Conservation (phyloP, 1,140 invertebrate species). For the Stegodyphus mimosarum region DNA sequence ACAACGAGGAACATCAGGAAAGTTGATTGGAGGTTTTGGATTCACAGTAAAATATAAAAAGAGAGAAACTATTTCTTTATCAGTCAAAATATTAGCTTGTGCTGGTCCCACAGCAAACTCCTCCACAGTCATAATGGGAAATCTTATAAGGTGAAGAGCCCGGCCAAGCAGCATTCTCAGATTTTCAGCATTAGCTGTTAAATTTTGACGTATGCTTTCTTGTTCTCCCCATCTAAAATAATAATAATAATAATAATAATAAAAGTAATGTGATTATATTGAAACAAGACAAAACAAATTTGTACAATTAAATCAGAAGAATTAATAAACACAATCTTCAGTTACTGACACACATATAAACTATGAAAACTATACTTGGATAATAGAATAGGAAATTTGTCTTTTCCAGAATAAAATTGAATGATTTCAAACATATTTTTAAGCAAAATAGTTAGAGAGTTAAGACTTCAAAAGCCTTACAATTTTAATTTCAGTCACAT, state of each 20-base stretch:
- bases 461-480: too few species aligned
- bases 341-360: too few species aligned
- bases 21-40: constrained; percentile 79
- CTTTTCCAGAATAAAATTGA: too few species aligned
- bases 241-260: constrained; percentile 26
- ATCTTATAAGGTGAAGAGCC: constrained; percentile 81
- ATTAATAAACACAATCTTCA: too few species aligned
- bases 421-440: too few species aligned
- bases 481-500: too few species aligned
- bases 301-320: too few species aligned
- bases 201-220: constrained; percentile 78
- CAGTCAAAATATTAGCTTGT: constrained; percentile 80
- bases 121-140: constrained; percentile 87
- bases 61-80: constrained; percentile 80
- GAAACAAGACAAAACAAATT: too few species aligned
- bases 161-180: constrained; percentile 77
- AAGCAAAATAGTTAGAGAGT: too few species aligned
- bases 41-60: constrained; percentile 87
- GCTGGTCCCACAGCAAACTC: constrained; percentile 87
- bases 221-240: constrained; percentile 80
- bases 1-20: constrained; percentile 80
- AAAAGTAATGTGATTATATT: not conserved
- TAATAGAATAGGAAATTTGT: too few species aligned
- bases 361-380: too few species aligned
- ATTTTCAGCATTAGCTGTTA: constrained; percentile 78